Base-by-base conservation (phyloP, 1,140 invertebrate genomes). In the Paracyclopina nana region DNA sequence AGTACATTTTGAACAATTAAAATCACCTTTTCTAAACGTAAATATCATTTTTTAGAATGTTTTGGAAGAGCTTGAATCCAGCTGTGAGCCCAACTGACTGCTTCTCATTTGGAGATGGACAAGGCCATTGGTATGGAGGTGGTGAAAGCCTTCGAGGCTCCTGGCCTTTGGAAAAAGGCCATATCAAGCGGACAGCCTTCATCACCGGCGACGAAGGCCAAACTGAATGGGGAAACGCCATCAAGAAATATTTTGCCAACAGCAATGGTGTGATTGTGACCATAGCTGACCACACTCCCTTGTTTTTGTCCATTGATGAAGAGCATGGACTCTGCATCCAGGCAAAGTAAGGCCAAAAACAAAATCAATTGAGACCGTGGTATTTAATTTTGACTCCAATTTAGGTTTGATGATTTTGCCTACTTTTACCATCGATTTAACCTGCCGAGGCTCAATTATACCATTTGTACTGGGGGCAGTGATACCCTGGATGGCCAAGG, bases 71-170 rank as follows among this genome's bases (percentile, higher is more conserved):
- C 5, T 28, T 48, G 12, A 24, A 48, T 30, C 20, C 22, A 6
- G 45, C 27, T 27, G 45, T 48, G 16, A 48, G 45, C n/a, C 45
- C 45, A 11, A 48, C 30, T 11, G 45, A 48, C 27, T 48, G 45
- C 30, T 48, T 48, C 45, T 28, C 45, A 2, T 24, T 29, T 14
- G 34, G 20, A 16, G 45, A 27, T 14, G 27, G 30, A 28, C 45
- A 48, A 25, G 50, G 50, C n/a, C 34, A 52, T 18, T 52, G 50
- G 50, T 52, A 52, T 44, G 50, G 50, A 12, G 50, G 50, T 14
- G 50, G 50, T 24, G 50, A 52, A 22, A 52, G 30, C 4, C 16
- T 38, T 4, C 11, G 18, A 12, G 24, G 12, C 11, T 22, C 31
- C 12, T 52, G 50, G 50, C 50, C 50, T 12, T 25, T 52, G 16